Evolutionary conservation across 2,113 vertebrate species (phyloP).

Genomic region (Sinosuthora webbiana): DNA sequence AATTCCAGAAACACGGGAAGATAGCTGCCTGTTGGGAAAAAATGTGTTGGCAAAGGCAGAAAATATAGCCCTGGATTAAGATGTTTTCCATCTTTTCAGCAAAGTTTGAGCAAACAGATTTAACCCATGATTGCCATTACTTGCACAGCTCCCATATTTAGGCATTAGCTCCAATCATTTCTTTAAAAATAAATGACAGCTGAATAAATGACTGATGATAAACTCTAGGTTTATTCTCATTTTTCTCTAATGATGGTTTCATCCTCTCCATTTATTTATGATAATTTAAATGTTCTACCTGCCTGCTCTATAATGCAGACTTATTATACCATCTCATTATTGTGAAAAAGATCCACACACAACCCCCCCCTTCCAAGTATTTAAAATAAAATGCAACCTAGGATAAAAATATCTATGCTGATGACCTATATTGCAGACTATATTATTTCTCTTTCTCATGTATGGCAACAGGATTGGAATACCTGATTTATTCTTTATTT

Average conservation of each 20-base stretch:
- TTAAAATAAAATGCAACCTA: slow-evolving; percentile 27
- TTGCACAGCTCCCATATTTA: not conserved
- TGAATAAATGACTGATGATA: not conserved
- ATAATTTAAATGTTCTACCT: slow-evolving; percentile 8
- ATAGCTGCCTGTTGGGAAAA: not conserved
- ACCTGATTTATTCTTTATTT: slow-evolving; percentile 19
- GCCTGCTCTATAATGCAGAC: not conserved
- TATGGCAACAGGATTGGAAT: not conserved
- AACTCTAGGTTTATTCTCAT: not conserved
- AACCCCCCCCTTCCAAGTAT: not conserved
- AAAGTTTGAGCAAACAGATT: not conserved
- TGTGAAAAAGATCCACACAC: not conserved
- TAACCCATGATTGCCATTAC: not conserved
- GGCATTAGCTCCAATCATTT: not conserved
- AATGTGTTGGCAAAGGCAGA: not conserved
- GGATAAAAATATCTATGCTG: slow-evolving; percentile 24
- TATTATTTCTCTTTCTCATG: not conserved
- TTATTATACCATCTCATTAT: not conserved
- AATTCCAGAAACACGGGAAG: not conserved
- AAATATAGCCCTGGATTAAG: not conserved
- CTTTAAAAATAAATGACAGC: slow-evolving; percentile 1
- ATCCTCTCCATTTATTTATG: slow-evolving; percentile 7
- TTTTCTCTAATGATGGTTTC: slow-evolving; percentile 12
- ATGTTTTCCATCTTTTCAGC: not conserved
- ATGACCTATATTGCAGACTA: slow-evolving; percentile 12